A percentile compares a stretch with the other conserved stretches of the same genome.
These are phyloP conservation scores for Dipodomys stephensi DNA, from an alignment of 2,113 vertebrate genomes.

Conservation along the genomic window DNA sequence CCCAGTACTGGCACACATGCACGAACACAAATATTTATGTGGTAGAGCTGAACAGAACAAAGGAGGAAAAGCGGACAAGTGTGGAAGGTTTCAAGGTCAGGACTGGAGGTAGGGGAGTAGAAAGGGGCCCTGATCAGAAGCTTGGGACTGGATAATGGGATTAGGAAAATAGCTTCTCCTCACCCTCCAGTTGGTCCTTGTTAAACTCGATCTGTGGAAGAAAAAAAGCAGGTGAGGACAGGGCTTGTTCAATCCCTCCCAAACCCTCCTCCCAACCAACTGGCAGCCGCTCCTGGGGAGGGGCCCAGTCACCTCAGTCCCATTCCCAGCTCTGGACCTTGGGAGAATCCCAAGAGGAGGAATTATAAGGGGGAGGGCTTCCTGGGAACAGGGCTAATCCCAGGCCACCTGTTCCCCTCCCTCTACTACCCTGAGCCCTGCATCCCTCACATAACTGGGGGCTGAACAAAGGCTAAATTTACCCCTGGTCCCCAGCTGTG, in stretches of 20 bases:
- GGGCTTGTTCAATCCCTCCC: slow-evolving; percentile 37
- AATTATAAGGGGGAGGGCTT: slow-evolving; percentile 71
- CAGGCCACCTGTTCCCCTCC: slow-evolving; percentile 83
- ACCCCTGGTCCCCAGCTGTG: slow-evolving; percentile 80
- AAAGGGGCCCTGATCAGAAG: slow-evolving; percentile 26
- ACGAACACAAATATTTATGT: too few species aligned
- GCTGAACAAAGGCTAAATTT: slow-evolving; percentile 86
- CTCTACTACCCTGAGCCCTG: slow-evolving; percentile 76
- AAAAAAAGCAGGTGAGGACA: slow-evolving; percentile 70
- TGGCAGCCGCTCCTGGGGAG: slow-evolving; percentile 70
- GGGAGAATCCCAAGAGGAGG: slow-evolving; percentile 79
- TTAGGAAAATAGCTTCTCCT: slow-evolving; percentile 63
- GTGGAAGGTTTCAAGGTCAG: slow-evolving; percentile 46
- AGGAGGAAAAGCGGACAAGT: neutral
- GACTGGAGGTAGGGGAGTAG: neutral
- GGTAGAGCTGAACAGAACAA: neutral
- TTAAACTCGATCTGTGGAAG: slow-evolving; percentile 84
- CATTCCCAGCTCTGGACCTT: slow-evolving; percentile 70
- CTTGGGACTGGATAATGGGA: slow-evolving; percentile 12
- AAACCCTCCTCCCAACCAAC: slow-evolving; percentile 45
- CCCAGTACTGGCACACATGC: too few species aligned
- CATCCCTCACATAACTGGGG: slow-evolving; percentile 84
- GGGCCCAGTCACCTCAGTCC: slow-evolving; percentile 63
- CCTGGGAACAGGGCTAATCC: slow-evolving; percentile 83
- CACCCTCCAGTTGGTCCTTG: slow-evolving; percentile 85